A percentile compares a stretch with the other conserved stretches of the same genome.
phyloP scores from a whole-genome alignment of 2,113 vertebrate species.

The Ptyas mucosa region DNA sequence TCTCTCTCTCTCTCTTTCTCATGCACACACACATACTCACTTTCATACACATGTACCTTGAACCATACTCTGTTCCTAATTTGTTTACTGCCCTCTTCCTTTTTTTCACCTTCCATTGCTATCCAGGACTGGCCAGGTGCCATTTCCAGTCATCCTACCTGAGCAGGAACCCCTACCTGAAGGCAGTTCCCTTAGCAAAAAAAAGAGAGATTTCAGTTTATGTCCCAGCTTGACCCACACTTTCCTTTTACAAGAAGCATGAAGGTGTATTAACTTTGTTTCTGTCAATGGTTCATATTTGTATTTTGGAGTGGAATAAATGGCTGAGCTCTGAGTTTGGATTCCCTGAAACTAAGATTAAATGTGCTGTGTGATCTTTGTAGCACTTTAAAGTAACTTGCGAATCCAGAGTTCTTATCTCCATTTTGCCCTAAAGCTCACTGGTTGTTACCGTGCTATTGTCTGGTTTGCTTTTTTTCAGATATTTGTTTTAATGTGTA shows the following conservation, averaged over 20 bases:
- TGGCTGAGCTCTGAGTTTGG: neutral
- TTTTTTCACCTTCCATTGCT: fast-evolving
- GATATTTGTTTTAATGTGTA: neutral
- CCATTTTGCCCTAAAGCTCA: neutral
- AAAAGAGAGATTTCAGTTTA: neutral
- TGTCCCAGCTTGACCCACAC: neutral
- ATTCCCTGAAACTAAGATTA: neutral
- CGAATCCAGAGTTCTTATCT: neutral
- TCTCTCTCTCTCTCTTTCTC: neutral
- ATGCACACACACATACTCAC: neutral
- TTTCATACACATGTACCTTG: neutral
- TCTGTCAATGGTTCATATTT: neutral
- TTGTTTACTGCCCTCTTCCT: neutral
- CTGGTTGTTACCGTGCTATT: neutral
- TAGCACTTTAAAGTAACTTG: neutral
- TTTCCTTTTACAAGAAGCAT: neutral
- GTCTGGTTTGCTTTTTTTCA: neutral
- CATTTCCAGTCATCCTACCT: fast-evolving
- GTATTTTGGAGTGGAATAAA: neutral
- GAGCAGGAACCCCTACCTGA: neutral
- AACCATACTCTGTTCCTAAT: neutral
- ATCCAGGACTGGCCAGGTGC: neutral
- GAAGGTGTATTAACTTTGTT: neutral
- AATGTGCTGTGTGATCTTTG: neutral
- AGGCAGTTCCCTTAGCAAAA: neutral